Evolutionary conservation across 2,113 vertebrate genomes (phyloP), one percentile per base, ranked within the genome.

Genomic region (Formicarius rufipectus): DNA sequence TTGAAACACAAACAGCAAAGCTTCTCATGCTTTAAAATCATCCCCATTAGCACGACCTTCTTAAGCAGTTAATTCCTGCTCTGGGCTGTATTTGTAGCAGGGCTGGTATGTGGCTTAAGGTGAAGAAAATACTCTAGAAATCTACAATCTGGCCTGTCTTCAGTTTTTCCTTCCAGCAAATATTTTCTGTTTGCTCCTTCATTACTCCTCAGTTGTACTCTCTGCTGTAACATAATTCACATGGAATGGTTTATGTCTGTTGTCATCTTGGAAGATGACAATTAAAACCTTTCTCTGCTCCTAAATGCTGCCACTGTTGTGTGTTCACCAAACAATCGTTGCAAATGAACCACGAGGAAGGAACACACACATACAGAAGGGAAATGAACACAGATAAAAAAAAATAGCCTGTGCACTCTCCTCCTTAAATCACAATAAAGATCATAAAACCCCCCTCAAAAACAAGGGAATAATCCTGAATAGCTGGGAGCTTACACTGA

Each of bases 11-110:
- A 92, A 42, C 83, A 81, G 56, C 60, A 50, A n/a, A 64, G 24
- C 74, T 86, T 55, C 72, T 37, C 28, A 12, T 56, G 30, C 44
- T 78, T 84, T 78, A 68, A 72, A 92, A 63, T 45, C 50, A 84
- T 14, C 69, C 76, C 49, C 44, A 75, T 93, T 92, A 94, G 40
- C 69, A 82, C 1, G 0, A 75, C 53, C 40, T 86, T 19, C 76
- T 60, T 45, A 78, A 87, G 88, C 58, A 89, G 69, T 44, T 92
- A 84, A 96, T 96, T 96, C 73, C 85, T 68, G 73, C 64, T 72
- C 64, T 78, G 37, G 52, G 52, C 59, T 74, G 2, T 42, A 27
- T 84, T 74, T 84, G 83, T 18, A 45, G 52, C 24, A 5, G 28
- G 76, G 35, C 30, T 86, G 68, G 27, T 49, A 6, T 25, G 56